These are phyloP conservation scores for Clivina fossor DNA, from an alignment of 2,888 invertebrate species.

Conservation along the genomic window DNA sequence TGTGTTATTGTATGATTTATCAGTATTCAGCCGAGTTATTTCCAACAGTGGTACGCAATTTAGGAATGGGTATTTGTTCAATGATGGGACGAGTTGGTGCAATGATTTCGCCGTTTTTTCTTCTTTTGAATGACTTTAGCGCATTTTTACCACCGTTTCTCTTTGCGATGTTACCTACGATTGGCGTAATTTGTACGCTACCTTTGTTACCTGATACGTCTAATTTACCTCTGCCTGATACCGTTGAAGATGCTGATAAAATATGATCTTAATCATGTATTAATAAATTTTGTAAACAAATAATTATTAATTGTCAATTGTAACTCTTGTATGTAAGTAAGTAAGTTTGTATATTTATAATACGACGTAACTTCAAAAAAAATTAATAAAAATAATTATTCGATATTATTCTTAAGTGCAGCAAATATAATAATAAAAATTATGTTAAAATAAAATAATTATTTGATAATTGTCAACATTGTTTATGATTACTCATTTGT, in stretches of 20 bases:
- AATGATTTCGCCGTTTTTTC: conserved; percentile 75
- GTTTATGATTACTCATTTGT: too few relatives aligned
- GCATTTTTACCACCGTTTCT: conserved; percentile 65
- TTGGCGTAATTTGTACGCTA: conserved; percentile 61
- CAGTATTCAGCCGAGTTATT: conserved; percentile 61
- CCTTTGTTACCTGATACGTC: conserved; percentile 71
- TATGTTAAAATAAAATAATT: too few relatives aligned
- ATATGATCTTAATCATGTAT: too few relatives aligned
- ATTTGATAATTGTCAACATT: too few relatives aligned
- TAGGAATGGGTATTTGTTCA: conserved; percentile 76
- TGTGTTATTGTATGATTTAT: not conserved
- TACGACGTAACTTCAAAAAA: conserved; percentile 2
- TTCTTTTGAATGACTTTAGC: conserved; percentile 58
- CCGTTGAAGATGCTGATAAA: conserved; percentile 55
- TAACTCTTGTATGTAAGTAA: not conserved
- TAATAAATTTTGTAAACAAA: too few relatives aligned
- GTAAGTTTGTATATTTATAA: too few relatives aligned
- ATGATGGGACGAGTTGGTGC: conserved; percentile 78
- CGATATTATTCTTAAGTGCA: not conserved
- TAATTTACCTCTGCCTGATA: conserved; percentile 69
- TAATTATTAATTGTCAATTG: too few relatives aligned
- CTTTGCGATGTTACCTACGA: conserved; percentile 65
- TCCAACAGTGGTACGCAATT: conserved; percentile 79
- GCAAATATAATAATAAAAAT: not conserved
- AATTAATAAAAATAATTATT: not conserved